phyloP scores from a whole-genome alignment of 2,113 vertebrate genomes.

The Bagarius yarrelli region DNA sequence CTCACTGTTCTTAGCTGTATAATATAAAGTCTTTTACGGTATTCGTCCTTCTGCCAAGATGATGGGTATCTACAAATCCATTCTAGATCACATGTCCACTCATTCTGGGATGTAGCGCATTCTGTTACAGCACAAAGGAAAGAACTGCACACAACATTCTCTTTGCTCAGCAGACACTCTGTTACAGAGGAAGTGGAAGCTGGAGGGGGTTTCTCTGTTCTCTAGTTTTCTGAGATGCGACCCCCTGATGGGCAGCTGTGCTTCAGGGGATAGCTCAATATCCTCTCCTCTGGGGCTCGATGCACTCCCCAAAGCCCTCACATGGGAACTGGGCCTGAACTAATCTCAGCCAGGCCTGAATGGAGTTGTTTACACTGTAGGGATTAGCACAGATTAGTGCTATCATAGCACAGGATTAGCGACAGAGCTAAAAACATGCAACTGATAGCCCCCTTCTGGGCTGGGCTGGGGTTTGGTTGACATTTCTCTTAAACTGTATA shows the following conservation, averaged over 20 bases:
- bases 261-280: conserved; percentile 65
- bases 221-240: conserved; percentile 50
- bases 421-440: conserved; percentile 54
- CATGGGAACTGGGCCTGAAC: conserved; percentile 79
- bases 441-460: conserved; percentile 34
- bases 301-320: conserved; percentile 68
- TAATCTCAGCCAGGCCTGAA: conserved; percentile 85
- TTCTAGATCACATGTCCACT: neutral
- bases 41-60: neutral
- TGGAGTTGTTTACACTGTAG: conserved; percentile 82
- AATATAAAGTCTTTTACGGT: no score
- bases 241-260: conserved; percentile 51
- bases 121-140: conserved; percentile 1
- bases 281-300: conserved; percentile 62
- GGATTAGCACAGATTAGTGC: conserved; percentile 86
- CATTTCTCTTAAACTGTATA: conserved; percentile 29
- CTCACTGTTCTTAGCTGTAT: no score
- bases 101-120: neutral
- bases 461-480: conserved; percentile 20
- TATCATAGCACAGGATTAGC: conserved; percentile 79
- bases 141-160: neutral
- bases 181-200: conserved; percentile 30
- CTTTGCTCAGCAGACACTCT: neutral
- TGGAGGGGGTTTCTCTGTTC: conserved; percentile 32
- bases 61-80: neutral